Evolutionary conservation across 2,113 vertebrate genomes (phyloP).

Genomic region (Neofelis nebulosa): DNA sequence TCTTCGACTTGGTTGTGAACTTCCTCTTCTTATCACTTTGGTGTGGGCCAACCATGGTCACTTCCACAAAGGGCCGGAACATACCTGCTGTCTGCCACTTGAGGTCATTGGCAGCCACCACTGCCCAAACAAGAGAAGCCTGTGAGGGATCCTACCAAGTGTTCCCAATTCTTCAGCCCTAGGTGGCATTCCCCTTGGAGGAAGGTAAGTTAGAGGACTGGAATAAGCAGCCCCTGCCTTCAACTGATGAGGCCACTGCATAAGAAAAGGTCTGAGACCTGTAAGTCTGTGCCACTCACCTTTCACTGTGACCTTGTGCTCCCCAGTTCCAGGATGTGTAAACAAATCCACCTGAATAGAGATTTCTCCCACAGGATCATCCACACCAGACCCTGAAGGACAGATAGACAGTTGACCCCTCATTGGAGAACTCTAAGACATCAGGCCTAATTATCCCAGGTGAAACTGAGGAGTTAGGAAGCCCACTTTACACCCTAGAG

Average conservation of each 20-base stretch:
- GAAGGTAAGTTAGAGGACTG: not conserved
- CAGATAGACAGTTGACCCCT: conserved; percentile 33
- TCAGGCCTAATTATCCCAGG: not conserved
- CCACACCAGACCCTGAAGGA: conserved; percentile 91
- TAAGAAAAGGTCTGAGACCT: not conserved
- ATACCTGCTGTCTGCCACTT: conserved; percentile 98
- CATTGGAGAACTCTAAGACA: conserved; percentile 16
- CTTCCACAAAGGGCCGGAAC: conserved; percentile 98
- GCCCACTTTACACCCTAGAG: not conserved
- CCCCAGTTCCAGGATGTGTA: conserved; percentile 94
- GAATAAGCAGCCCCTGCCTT: not conserved
- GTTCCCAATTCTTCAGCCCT: not conserved
- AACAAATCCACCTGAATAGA: conserved; percentile 96
- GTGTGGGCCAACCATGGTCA: conserved; percentile 96
- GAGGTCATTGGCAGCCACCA: conserved; percentile 95
- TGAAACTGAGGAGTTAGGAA: conserved; percentile 32
- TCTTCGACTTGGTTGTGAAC: conserved; percentile 99
- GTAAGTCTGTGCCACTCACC: conserved; percentile 83
- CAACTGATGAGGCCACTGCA: not conserved
- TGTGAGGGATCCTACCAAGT: conserved; percentile 46
- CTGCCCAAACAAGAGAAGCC: conserved; percentile 81
- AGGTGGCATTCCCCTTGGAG: not conserved
- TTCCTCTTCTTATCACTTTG: conserved; percentile 97
- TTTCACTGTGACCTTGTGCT: conserved; percentile 97
- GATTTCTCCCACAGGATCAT: conserved; percentile 96